Percentiles rank a stretch among this genome's conserved stretches.
Conservation (phyloP, 1,140 invertebrate genomes). For the Batillaria attramentaria region DNA sequence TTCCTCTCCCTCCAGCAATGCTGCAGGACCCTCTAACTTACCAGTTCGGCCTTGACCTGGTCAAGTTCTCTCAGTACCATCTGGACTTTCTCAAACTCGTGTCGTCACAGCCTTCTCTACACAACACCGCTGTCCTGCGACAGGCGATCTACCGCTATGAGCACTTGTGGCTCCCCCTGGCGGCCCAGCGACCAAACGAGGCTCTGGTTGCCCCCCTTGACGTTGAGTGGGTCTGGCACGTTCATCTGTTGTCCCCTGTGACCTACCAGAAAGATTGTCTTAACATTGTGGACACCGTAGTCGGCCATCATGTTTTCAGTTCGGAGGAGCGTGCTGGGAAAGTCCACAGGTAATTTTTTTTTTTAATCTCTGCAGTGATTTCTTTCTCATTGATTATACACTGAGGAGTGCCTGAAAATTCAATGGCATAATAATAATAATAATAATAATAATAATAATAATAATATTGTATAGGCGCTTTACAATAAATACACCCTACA, state of each 20-base stretch:
- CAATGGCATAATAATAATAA: no score
- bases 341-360: no score
- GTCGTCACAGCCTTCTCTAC: conserved; percentile 43
- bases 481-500: no score
- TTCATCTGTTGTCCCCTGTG: conserved; percentile 71
- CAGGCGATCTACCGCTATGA: conserved; percentile 72
- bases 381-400: no score
- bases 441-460: no score
- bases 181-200: conserved; percentile 57
- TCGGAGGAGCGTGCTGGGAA: conserved; percentile 48
- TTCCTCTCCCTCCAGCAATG: no score
- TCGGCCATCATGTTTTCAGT: conserved; percentile 70
- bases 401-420: no score
- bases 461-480: no score
- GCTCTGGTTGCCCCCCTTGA: conserved; percentile 72
- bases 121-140: conserved; percentile 47
- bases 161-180: conserved; percentile 72
- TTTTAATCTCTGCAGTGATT: no score
- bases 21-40: no score
- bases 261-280: conserved; percentile 72
- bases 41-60: no score
- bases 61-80: conserved; percentile 48
- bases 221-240: conserved; percentile 75
- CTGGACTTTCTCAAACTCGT: conserved; percentile 52
- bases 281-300: conserved; percentile 62